Evolutionary conservation across 2,888 invertebrate species (phyloP).

Genomic region (Biston betularia): DNA sequence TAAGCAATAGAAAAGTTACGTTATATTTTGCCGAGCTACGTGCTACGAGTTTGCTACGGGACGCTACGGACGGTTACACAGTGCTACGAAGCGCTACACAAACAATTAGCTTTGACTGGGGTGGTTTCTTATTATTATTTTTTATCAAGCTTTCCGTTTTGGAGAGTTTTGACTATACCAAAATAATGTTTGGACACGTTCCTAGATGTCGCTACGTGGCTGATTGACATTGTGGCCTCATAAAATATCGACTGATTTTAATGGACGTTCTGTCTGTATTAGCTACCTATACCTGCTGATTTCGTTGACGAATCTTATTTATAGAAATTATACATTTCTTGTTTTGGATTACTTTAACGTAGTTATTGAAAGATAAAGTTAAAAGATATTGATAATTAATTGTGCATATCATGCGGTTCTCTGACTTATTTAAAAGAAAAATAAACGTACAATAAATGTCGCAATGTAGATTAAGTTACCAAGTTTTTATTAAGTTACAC

Average conservation of each 20-base stretch:
- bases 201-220: conserved; percentile 44
- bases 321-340: background rate
- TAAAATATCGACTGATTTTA: conserved; percentile 24
- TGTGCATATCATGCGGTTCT: background rate
- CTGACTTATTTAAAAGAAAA: too few species aligned
- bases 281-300: conserved; percentile 13
- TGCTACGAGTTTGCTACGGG: conserved; percentile 48
- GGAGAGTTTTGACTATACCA: conserved; percentile 15
- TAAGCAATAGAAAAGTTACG: conserved; percentile 35
- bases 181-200: conserved; percentile 28
- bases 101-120: conserved; percentile 5
- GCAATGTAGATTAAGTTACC: too few species aligned
- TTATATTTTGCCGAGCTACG: conserved; percentile 48
- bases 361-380: background rate
- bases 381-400: background rate
- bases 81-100: background rate
- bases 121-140: conserved; percentile 16
- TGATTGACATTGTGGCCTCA: conserved; percentile 18
- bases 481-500: background rate
- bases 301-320: conserved; percentile 1
- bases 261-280: conserved; percentile 8
- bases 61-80: background rate
- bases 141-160: conserved; percentile 20
- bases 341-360: background rate
- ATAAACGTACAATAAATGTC: too few species aligned